Evolutionary conservation across 2,888 invertebrate species (phyloP).

Genomic region (Drosophila pegasa): DNA sequence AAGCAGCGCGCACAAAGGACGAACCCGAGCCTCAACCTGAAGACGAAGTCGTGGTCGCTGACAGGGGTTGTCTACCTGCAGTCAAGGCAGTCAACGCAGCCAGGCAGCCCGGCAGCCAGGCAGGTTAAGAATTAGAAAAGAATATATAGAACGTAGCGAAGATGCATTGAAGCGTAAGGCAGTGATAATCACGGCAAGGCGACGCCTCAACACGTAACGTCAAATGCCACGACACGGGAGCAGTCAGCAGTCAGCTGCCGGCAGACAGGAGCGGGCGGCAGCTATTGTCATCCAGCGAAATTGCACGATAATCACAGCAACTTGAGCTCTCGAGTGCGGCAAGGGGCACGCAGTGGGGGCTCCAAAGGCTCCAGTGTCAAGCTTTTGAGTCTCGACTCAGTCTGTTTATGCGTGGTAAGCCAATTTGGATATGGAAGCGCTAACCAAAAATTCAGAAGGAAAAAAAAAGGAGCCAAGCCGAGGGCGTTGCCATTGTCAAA

Average conservation of each 20-base stretch:
- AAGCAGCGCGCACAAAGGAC: constrained; percentile 61
- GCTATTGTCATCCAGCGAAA: constrained; percentile 72
- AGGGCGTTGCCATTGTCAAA: constrained; percentile 71
- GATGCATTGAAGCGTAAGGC: constrained; percentile 79
- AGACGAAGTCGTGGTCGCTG: constrained; percentile 25
- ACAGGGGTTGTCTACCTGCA: constrained; percentile 64
- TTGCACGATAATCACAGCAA: constrained; percentile 81
- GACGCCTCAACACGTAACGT: constrained; percentile 78
- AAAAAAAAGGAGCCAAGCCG: constrained; percentile 23
- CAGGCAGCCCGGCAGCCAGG: constrained; percentile 2
- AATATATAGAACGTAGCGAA: constrained; percentile 43
- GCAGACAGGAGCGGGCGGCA: constrained; percentile 26
- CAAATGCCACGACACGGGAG: constrained; percentile 69
- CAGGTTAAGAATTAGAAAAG: constrained; percentile 22
- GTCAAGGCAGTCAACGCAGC: constrained; percentile 10
- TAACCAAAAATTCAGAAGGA: constrained; percentile 60
- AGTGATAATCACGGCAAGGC: constrained; percentile 76
- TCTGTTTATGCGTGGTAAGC: constrained; percentile 79
- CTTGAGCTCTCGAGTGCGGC: constrained; percentile 75
- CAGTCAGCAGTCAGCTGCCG: constrained; percentile 14
- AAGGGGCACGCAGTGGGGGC: constrained; percentile 9
- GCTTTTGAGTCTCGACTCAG: constrained; percentile 30
- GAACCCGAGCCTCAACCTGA: constrained; percentile 9
- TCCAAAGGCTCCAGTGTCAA: constrained; percentile 2
- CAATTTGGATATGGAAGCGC: constrained; percentile 73